A percentile compares a stretch with the other conserved stretches of the same genome.
These are phyloP conservation scores for Caprella mutica DNA, from an alignment of 2,888 invertebrate genomes.

Conservation along the genomic window DNA sequence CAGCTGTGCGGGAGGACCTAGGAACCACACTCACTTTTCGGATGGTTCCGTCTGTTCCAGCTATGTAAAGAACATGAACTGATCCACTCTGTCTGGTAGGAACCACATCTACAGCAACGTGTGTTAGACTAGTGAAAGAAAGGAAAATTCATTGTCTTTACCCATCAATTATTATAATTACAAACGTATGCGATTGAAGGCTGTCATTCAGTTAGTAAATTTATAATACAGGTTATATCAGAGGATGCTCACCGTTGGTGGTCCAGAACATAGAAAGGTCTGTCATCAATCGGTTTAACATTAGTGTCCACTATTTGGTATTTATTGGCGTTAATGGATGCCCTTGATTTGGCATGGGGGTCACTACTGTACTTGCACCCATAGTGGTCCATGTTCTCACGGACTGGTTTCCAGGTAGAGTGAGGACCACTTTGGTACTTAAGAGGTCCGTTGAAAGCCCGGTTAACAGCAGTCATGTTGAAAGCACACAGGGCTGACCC, in stretches of 20 bases:
- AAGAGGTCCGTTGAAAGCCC: constrained; percentile 72
- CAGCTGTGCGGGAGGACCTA: constrained; percentile 50
- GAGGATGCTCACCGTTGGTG: constrained; percentile 46
- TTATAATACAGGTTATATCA: background rate
- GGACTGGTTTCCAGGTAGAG: constrained; percentile 58
- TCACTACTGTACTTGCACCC: constrained; percentile 47
- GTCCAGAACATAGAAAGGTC: constrained; percentile 58
- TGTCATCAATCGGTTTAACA: constrained; percentile 58
- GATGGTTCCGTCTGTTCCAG: constrained; percentile 60
- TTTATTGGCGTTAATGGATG: constrained; percentile 38
- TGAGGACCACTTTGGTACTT: constrained; percentile 66
- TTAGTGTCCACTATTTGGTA: constrained; percentile 82
- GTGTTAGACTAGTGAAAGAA: constrained; percentile 22
- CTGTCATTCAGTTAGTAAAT: background rate
- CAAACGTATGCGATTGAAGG: background rate
- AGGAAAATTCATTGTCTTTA: too few species aligned
- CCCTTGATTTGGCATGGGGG: constrained; percentile 1
- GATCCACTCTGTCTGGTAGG: constrained; percentile 54
- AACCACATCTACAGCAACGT: constrained; percentile 65
- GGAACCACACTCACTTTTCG: constrained; percentile 70
- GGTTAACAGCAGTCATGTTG: constrained; percentile 66
- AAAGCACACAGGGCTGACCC: constrained; percentile 88
- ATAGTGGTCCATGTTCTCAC: constrained; percentile 47
- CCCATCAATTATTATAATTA: too few species aligned
- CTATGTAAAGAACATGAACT: constrained; percentile 68